These are phyloP conservation scores for Dione juno DNA, from an alignment of 2,888 invertebrate species.

Conservation along the genomic window DNA sequence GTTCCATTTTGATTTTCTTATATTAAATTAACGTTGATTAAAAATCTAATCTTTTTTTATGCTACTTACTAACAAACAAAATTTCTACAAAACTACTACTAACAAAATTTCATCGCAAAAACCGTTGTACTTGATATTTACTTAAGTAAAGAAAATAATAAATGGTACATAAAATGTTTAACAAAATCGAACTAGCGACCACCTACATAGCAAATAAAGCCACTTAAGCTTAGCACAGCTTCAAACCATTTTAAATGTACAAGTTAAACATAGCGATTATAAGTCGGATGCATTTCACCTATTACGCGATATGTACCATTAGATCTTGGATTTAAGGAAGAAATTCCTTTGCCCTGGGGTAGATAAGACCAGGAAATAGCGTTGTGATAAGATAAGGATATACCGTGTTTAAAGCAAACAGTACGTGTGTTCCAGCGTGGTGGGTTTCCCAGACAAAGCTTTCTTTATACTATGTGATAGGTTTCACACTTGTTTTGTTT, in stretches of 20 bases:
- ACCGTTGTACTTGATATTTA: no score
- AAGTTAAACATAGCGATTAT: not conserved
- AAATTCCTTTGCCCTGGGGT: constrained; percentile 3
- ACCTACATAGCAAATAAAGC: not conserved
- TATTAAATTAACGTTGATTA: no score
- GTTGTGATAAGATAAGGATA: constrained; percentile 8
- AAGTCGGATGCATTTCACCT: constrained; percentile 8
- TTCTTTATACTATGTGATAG: not conserved
- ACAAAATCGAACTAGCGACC: not conserved
- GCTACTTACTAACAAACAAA: no score
- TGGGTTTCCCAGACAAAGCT: constrained; percentile 11
- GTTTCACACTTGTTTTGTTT: constrained; percentile 16
- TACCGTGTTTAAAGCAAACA: not conserved
- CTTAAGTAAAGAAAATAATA: no score
- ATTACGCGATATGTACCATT: constrained; percentile 1
- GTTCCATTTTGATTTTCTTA: no score
- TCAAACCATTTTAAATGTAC: not conserved
- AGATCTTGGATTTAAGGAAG: not conserved
- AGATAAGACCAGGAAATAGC: constrained; percentile 18
- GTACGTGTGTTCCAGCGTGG: constrained; percentile 4
- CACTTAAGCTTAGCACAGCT: not conserved
- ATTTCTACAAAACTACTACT: no score
- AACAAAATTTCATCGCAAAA: no score
- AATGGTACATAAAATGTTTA: no score
- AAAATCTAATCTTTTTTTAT: no score